These are phyloP conservation scores for Equus quagga DNA, from an alignment of 2,113 vertebrate genomes.

Conservation along the genomic window DNA sequence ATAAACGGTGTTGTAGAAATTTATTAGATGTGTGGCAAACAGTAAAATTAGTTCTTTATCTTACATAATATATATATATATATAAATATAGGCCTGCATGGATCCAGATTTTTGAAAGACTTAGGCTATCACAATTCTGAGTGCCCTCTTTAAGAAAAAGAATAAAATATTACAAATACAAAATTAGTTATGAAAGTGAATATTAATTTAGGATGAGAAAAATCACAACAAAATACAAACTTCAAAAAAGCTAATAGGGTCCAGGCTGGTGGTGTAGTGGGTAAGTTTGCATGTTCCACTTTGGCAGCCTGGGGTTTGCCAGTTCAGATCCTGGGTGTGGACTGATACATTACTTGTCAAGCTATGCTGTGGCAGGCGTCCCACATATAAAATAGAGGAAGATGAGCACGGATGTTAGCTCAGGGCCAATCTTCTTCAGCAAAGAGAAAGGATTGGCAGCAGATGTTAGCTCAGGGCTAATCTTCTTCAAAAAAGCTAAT, in stretches of 20 bases:
- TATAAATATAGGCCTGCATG: fast-evolving
- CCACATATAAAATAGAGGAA: too few species aligned
- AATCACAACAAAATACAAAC: background rate
- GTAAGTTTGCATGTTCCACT: too few species aligned
- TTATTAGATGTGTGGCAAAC: background rate
- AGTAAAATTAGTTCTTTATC: background rate
- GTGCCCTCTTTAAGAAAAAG: background rate
- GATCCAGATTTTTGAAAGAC: background rate
- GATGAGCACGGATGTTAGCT: too few species aligned
- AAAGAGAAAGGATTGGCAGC: too few species aligned
- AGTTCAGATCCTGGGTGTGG: too few species aligned
- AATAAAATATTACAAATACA: background rate
- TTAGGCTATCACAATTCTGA: background rate
- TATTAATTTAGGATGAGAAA: background rate
- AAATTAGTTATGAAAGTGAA: background rate
- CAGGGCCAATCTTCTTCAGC: too few species aligned
- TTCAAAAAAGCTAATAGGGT: background rate
- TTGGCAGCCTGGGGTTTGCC: too few species aligned
- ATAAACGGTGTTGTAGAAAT: background rate
- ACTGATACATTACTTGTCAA: too few species aligned
- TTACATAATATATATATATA: too few species aligned
- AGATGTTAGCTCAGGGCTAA: too few species aligned
- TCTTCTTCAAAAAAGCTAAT: background rate
- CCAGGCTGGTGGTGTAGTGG: too few species aligned
- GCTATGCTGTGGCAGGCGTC: too few species aligned